Evolutionary conservation across 2,797 vertebrate species (phyloP).

Genomic region (Poecilia velifera): DNA sequence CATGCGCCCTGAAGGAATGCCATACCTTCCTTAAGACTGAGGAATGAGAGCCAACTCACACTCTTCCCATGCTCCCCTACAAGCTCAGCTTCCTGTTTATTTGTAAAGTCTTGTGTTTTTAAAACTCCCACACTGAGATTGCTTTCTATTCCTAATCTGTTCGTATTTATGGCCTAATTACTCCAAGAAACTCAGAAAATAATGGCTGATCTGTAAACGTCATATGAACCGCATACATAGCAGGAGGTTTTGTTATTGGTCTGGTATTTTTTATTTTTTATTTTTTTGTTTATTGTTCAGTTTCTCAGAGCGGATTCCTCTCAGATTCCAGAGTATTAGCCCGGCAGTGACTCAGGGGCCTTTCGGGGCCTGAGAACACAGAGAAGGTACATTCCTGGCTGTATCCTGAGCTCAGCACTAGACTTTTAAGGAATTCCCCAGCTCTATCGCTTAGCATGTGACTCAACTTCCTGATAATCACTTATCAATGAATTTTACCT

Average conservation of each 20-base stretch:
- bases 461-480: conserved; percentile 30
- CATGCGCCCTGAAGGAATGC: conserved; percentile 34
- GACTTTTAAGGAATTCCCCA: conserved; percentile 34
- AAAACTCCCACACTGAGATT: conserved; percentile 52
- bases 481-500: not conserved
- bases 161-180: conserved; percentile 6
- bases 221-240: conserved; percentile 18
- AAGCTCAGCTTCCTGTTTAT: conserved; percentile 72
- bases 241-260: conserved; percentile 17
- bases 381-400: conserved; percentile 45
- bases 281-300: conserved; percentile 61
- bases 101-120: conserved; percentile 56
- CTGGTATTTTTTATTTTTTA: conserved; percentile 13
- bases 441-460: conserved; percentile 15
- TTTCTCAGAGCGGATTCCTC: conserved; percentile 42
- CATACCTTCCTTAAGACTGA: conserved; percentile 49
- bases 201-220: conserved; percentile 10
- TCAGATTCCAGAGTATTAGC: conserved; percentile 37
- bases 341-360: conserved; percentile 55
- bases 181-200: conserved; percentile 29
- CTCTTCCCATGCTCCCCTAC: conserved; percentile 66
- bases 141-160: conserved; percentile 12
- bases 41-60: conserved; percentile 47
- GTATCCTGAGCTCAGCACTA: conserved; percentile 29
- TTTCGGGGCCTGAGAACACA: conserved; percentile 62